phyloP scores from a whole-genome alignment of 2,888 invertebrate species.

The Ormyrus rosae region DNA sequence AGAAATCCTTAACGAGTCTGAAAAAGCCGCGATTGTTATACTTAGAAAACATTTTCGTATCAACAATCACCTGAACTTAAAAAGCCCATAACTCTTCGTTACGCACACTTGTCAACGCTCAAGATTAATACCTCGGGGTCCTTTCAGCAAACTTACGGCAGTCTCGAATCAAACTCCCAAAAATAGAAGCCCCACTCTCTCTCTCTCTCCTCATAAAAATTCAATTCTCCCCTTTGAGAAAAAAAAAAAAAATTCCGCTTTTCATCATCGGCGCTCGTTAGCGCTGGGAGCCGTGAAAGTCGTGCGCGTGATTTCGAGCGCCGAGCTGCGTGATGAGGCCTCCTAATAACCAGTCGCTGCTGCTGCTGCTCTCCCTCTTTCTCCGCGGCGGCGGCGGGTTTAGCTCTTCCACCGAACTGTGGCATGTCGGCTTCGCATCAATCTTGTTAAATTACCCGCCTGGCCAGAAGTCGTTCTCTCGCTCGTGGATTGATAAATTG shows the following conservation, averaged over 20 bases:
- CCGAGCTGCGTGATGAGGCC: constrained; percentile 68
- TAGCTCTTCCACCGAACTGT: constrained; percentile 64
- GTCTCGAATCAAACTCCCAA: not conserved
- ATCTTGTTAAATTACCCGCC: constrained; percentile 75
- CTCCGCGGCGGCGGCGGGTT: constrained; percentile 4
- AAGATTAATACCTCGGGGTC: constrained; percentile 30
- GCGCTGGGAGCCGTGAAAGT: constrained; percentile 13
- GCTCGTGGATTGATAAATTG: constrained; percentile 73
- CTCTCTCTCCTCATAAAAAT: constrained; percentile 28
- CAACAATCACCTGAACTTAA: constrained; percentile 5
- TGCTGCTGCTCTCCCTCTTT: constrained; percentile 39
- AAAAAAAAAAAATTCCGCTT: constrained; percentile 36
- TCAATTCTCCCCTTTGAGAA: constrained; percentile 19
- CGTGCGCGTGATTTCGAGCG: constrained; percentile 66
- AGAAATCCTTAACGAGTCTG: constrained; percentile 12
- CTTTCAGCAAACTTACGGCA: not conserved
- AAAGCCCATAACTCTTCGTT: constrained; percentile 51
- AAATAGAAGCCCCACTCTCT: not conserved
- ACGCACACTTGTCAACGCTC: constrained; percentile 21
- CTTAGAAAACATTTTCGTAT: constrained; percentile 15
- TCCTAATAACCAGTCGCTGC: constrained; percentile 72
- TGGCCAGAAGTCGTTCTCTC: constrained; percentile 68
- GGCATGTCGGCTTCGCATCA: constrained; percentile 74
- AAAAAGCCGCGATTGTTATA: constrained; percentile 12
- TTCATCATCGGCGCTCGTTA: constrained; percentile 38